Percentiles rank a stretch among this genome's conserved stretches.
Conservation (phyloP, 2,888 invertebrate species). For the Marronus borbonicus region DNA sequence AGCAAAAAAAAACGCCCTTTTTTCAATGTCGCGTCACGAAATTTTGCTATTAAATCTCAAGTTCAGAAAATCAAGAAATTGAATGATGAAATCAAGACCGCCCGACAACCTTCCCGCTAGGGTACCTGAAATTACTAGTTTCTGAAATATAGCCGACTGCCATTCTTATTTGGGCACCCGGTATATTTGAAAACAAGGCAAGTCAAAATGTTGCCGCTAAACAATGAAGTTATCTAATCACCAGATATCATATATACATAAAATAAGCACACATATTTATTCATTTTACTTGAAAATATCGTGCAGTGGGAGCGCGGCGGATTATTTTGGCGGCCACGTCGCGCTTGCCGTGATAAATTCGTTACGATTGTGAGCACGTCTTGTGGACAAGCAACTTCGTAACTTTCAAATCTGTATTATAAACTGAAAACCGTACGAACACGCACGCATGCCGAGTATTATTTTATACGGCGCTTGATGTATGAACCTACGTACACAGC, state of each 20-base stretch:
- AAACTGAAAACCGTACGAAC: constrained; percentile 10
- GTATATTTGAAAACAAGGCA: too few species aligned
- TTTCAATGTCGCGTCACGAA: too few species aligned
- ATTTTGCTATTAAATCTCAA: too few species aligned
- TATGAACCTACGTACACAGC: constrained; percentile 10
- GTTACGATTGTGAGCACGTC: constrained; percentile 35
- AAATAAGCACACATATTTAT: constrained; percentile 1
- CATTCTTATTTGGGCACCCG: too few species aligned
- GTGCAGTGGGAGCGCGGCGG: constrained; percentile 16
- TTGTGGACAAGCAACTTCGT: constrained; percentile 22
- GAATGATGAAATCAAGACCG: too few species aligned
- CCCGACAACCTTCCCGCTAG: too few species aligned
- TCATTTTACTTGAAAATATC: constrained; percentile 23
- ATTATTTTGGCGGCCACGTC: constrained; percentile 32
- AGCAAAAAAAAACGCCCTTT: too few species aligned
- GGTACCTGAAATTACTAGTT: too few species aligned
- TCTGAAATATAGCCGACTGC: too few species aligned
- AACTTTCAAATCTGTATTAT: constrained; percentile 36
- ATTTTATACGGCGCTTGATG: neutral
- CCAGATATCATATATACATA: neutral
- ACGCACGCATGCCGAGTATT: neutral
- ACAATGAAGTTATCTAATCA: constrained; percentile 27
- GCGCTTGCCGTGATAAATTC: constrained; percentile 29
- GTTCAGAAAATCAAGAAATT: too few species aligned
- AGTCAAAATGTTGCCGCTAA: neutral